Percentiles rank a stretch among this genome's conserved stretches.
Evolutionary conservation across 2,888 invertebrate species (phyloP).

Genomic region (Lasioglossum marginatum): DNA sequence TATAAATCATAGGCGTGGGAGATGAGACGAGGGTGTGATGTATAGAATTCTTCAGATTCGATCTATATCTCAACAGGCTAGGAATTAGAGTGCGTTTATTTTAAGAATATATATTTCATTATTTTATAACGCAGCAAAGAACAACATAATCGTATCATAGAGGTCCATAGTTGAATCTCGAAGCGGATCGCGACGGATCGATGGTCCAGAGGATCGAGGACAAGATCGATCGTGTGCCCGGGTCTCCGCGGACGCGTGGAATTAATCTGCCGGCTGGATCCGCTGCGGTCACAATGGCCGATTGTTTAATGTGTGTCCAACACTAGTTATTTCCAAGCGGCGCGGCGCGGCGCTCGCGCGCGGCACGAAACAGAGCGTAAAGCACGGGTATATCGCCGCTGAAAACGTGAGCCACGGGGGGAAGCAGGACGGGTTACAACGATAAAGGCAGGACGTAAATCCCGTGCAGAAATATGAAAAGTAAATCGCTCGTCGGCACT

Average conservation of each 20-base stretch:
- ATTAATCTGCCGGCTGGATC: not conserved
- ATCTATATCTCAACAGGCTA: not conserved
- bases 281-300: not conserved
- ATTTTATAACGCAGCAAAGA: not conserved
- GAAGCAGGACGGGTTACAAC: conserved; percentile 1
- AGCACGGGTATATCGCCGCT: conserved; percentile 2
- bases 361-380: conserved; percentile 20
- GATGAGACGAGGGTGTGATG: not conserved
- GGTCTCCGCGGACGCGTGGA: not conserved
- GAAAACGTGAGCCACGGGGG: not conserved
- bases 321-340: conserved; percentile 21
- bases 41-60: not conserved
- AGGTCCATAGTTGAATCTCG: not conserved
- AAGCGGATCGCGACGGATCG: not conserved
- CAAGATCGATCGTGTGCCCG: not conserved
- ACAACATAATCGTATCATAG: not conserved
- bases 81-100: not conserved
- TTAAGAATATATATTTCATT: not conserved
- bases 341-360: not conserved
- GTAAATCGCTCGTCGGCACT: conserved; percentile 40
- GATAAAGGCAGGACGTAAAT: conserved; percentile 30
- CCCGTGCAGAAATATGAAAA: conserved; percentile 57
- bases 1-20: not conserved
- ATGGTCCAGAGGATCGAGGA: not conserved
- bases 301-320: not conserved